These are phyloP conservation scores for Bellardia bayeri DNA, from an alignment of 2,888 invertebrate species.

Conservation along the genomic window DNA sequence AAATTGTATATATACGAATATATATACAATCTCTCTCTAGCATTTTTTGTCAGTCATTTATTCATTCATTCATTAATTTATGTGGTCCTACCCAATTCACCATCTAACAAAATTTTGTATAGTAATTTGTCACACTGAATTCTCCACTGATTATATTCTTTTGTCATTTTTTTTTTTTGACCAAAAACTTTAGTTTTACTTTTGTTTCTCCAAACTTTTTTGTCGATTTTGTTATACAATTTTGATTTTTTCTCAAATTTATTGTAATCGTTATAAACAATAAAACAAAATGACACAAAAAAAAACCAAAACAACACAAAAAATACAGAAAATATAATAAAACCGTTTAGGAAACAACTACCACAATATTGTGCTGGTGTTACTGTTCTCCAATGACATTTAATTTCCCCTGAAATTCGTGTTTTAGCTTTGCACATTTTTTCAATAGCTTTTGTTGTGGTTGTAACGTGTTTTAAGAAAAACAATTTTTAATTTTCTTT, in stretches of 20 bases:
- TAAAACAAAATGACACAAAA: not conserved
- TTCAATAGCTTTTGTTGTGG: not conserved
- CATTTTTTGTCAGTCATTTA: not conserved
- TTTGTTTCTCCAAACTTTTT: not conserved
- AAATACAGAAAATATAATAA: not conserved
- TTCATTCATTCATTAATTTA: not conserved
- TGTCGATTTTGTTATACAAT: not conserved
- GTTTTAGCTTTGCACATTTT: not conserved
- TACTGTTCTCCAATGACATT: not conserved
- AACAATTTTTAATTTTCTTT: not conserved
- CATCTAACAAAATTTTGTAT: not conserved
- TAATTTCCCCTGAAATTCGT: not conserved
- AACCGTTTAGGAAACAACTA: not conserved
- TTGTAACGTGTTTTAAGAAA: not conserved
- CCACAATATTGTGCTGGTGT: not conserved
- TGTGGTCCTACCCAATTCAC: not conserved
- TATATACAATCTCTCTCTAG: not conserved
- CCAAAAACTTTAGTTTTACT: not conserved
- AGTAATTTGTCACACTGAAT: not conserved
- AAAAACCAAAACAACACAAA: no score
- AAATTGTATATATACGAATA: not conserved
- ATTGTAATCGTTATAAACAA: not conserved
- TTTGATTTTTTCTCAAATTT: not conserved
- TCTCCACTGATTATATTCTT: not conserved
- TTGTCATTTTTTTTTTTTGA: not conserved